phyloP scores from a whole-genome alignment of 2,888 invertebrate species.

The Aspidiotus destructor region DNA sequence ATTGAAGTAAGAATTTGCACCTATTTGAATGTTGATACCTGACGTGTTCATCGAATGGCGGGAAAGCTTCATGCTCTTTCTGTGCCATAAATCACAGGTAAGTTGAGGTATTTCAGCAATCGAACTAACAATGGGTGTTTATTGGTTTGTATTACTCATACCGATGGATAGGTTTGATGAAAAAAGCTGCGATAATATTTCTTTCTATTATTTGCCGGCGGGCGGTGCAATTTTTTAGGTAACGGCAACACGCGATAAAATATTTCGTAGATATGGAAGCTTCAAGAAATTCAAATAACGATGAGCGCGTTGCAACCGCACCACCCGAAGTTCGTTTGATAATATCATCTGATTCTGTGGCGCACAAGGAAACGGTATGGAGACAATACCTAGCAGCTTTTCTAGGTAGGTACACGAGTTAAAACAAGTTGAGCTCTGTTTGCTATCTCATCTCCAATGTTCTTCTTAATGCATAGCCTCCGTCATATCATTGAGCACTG shows the following conservation, averaged over 20 bases:
- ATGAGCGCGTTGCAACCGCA: no score
- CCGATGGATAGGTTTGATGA: no score
- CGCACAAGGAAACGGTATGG: constrained; percentile 23
- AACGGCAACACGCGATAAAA: no score
- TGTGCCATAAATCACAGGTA: neutral
- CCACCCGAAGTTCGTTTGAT: no score
- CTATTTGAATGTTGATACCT: constrained; percentile 19
- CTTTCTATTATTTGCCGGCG: no score
- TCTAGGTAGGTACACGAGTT: constrained; percentile 24
- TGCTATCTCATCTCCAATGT: neutral
- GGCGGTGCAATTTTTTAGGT: no score
- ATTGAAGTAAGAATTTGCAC: neutral
- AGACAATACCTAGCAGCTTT: constrained; percentile 35
- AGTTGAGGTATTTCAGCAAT: neutral
- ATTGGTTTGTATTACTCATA: no score
- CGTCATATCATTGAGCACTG: constrained; percentile 44
- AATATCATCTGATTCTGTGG: neutral
- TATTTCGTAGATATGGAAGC: no score
- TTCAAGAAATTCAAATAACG: no score
- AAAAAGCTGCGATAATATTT: no score
- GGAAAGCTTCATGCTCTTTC: constrained; percentile 14
- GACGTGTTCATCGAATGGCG: constrained; percentile 14
- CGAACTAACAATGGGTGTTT: neutral
- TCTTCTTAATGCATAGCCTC: constrained; percentile 51
- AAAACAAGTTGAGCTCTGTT: neutral